Base-by-base conservation (phyloP, 1,140 invertebrate species). In the Euura lappo region DNA sequence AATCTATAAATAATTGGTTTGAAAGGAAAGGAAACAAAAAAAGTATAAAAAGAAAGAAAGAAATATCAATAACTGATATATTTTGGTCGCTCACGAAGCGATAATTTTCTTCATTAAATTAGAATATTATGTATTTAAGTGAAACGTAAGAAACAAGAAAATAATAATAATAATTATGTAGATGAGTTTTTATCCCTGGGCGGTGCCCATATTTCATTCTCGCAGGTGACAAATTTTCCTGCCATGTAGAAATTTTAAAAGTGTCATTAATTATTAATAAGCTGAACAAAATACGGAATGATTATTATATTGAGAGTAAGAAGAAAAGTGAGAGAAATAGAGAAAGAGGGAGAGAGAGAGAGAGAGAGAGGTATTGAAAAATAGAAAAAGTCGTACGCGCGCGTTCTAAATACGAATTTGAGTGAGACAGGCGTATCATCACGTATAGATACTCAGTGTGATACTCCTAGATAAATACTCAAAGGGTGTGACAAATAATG, bases 201-300 rank as follows among this genome's bases (percentile, higher is more conserved):
- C 78, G 76, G 79, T 81, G 80, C 79, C 82, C 79, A 81, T 28
- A 28, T 28, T 28, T 28, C 28, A 28, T 28, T 28, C 28, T 65
- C 74, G 80, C 79, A 80, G 79, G 79, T 78, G 80, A 74, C 76
- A 77, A 28, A 76, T 79, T 82, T 75, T 76, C 80, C 81, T 84
- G 84, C 81, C 81, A 74, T 85, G 81, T 83, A 86, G 84, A 86
- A 86, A 86, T 86, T 85, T 84, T 82, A 79, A 67, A 85, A 83
- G 81, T 84, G 81, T 85, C 85, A 86, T 83, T 86, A 82, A 86
- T 83, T 85, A 81, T 87, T 87, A 84, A 83, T 81, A 79, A 82
- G 78, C 74, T 83, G 82, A 85, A 77, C 47, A 68, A 66, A 45
- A 70, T 42, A 13, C 11, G 72, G 66, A 74, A 77, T 71, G 76